A percentile compares a stretch with the other conserved stretches of the same genome.
Evolutionary conservation across 35 echinoderm and acorn worm genomes (phyloP).

Genomic region (Heliocidaris tuberculata): DNA sequence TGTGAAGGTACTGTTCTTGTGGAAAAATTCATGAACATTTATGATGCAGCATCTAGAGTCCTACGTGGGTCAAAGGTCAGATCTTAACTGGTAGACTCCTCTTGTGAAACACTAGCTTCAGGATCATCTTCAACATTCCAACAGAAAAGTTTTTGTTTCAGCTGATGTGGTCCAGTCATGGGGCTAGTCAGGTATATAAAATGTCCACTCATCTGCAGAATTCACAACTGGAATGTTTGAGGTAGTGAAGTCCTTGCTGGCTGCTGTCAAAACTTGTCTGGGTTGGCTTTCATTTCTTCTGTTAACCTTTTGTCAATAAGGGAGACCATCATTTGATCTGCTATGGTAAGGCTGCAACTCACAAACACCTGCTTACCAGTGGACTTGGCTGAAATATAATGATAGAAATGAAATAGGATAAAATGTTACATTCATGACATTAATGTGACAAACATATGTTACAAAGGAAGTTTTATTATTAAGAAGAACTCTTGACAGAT

Average conservation of each 20-base stretch:
- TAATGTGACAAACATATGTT: too few relatives aligned
- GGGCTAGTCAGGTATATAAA: not conserved
- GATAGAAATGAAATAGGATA: slow-evolving; percentile 17
- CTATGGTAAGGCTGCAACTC: slow-evolving; percentile 77
- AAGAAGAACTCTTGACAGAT: too few relatives aligned
- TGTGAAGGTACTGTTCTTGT: too few relatives aligned
- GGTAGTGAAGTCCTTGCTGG: not conserved
- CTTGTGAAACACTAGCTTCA: not conserved
- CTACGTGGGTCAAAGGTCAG: not conserved
- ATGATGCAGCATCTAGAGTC: not conserved
- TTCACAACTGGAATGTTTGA: not conserved
- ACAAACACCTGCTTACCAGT: slow-evolving; percentile 97
- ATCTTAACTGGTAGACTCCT: not conserved
- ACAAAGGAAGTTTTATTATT: too few relatives aligned
- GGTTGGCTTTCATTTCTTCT: slow-evolving; percentile 73
- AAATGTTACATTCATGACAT: too few relatives aligned
- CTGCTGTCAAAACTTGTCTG: slow-evolving; percentile 77
- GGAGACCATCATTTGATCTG: slow-evolving; percentile 62
- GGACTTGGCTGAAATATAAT: slow-evolving; percentile 70
- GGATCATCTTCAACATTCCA: not conserved
- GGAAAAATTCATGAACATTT: not conserved
- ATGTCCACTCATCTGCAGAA: not conserved
- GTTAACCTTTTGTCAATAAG: slow-evolving; percentile 88
- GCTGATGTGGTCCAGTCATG: not conserved
- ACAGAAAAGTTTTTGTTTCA: not conserved